Evolutionary conservation across 2,797 vertebrate species (phyloP), one percentile per base, ranked within the genome.

Genomic region (Manis crassicaudata): DNA sequence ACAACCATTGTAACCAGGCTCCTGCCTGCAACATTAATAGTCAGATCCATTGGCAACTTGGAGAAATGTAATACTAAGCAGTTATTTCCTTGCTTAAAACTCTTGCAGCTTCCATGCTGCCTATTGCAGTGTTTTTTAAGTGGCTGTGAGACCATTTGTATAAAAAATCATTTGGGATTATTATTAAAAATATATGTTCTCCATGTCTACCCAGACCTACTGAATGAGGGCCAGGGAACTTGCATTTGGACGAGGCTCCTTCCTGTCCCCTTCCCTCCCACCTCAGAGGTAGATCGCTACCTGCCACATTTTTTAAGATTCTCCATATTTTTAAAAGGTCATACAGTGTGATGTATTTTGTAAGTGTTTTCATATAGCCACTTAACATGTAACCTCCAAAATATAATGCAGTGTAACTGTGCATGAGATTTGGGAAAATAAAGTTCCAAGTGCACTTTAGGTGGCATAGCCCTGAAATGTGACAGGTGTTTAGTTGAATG

Each of bases 211-310:
- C 14, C 8, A 85, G 72, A 21, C 32, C 54, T 29, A 18, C 18
- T 23, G 32, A 43, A 3, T 1, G 68, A 90, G 65, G 80, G 72
- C 81, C 63, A 17, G 29, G 88, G 60, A 63, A 9, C 52, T 32
- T 23, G 21, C 27, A 3, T 65, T 82, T 70, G 14, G 56, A 40
- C 29, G 23, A n/a, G n/a, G 5, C 7, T 23, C 13, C 5, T n/a
- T 13, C 43, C 32, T 5, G 2, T 0, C 23, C 46, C 2, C 1
- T 0, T 2, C 3, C 1, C 27, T 3, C 3, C 11, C 37, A 1
- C 40, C 29, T 80, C 18, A 60, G 58, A 46, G 81, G 20, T 5
- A 17, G 2, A 54, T 5, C 27, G 68, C 90, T 17, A 20, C 82
- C 43, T 56, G 60, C 35, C 67, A 56, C n/a, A 3, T 80, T 46